Evolutionary conservation across 2,888 invertebrate species (phyloP), one percentile per base, ranked within the genome.

Genomic region (Cinara cedri): DNA sequence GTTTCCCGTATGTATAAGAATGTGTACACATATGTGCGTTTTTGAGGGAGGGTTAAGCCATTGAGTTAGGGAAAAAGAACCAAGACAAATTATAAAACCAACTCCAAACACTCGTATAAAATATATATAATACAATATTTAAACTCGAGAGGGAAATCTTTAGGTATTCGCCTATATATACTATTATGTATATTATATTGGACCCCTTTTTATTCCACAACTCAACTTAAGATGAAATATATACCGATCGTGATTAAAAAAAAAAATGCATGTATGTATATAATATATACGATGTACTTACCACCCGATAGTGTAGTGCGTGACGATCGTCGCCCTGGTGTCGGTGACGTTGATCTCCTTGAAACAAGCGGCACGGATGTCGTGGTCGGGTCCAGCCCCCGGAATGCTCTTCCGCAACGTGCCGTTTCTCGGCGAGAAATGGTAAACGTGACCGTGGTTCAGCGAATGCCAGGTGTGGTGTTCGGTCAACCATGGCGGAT

Each of bases 401-500:
- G 76, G 76, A 16, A 70, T 14, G 49, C 76, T 78, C 21, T 78
- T 78, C 85, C 84, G 86, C 85, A 81, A 84, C 85, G 84, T 85
- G 85, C 83, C 87, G 85, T 82, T 87, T 86, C 83, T 87, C 85
- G 83, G 91, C 19, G 91, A 91, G 85, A 92, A 92, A 84, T 90
- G 91, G 86, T 91, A 93, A 81, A 89, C 90, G 84, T 90, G 90
- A 26, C 89, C 87, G 83, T 92, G 91, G 84, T 93, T 93, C 81
- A 94, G 86, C 81, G 92, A 91, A 85, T 91, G 90, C 94, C 93
- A 94, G 83, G 91, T 91, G 86, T 92, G 92, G 84, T 92, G 92
- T 76, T 91, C 90, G 82, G 91, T 91, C 82, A 93, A 90, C 93
- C 93, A 94, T 14, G 88, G 85, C 0, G 93, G 93, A 86, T 93